phyloP scores from a whole-genome alignment of 2,797 vertebrate genomes.

The Cirrhinus mrigala region DNA sequence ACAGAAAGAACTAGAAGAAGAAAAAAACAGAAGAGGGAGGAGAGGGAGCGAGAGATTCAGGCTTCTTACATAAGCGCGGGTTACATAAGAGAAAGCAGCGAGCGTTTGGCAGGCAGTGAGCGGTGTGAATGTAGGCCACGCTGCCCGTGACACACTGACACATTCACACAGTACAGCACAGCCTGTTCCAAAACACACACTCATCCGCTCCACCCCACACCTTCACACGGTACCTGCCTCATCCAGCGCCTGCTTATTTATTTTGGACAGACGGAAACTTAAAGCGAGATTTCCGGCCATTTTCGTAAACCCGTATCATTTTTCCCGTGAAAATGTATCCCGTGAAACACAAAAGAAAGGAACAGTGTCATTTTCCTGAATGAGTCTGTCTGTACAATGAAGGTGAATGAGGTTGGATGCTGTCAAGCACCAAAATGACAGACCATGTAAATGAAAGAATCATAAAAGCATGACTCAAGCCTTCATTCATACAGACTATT shows the following conservation, averaged over 20 bases:
- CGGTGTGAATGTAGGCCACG: conserved; percentile 56
- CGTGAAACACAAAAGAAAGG: too few relatives aligned
- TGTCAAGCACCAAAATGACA: neutral
- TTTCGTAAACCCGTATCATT: neutral
- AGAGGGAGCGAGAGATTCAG: conserved; percentile 33
- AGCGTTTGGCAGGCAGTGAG: neutral
- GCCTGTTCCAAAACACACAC: conserved; percentile 28
- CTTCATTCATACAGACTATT: too few relatives aligned
- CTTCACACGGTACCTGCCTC: neutral
- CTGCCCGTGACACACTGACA: conserved; percentile 44
- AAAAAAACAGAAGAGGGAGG: neutral
- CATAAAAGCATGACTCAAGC: neutral
- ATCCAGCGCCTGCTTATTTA: neutral
- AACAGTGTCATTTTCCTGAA: neutral
- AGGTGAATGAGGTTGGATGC: neutral
- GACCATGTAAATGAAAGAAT: neutral
- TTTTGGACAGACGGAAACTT: conserved; percentile 34
- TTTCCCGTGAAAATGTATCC: too few relatives aligned
- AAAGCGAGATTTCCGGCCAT: neutral
- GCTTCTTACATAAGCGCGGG: conserved; percentile 37
- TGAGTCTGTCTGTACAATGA: too few relatives aligned
- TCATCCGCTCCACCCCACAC: conserved; percentile 9
- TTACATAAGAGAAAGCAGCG: conserved; percentile 41
- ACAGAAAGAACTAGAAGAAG: neutral
- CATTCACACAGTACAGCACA: conserved; percentile 46